Conservation (phyloP, 2,888 invertebrate species). For the Rambutsinella grinnellia region DNA sequence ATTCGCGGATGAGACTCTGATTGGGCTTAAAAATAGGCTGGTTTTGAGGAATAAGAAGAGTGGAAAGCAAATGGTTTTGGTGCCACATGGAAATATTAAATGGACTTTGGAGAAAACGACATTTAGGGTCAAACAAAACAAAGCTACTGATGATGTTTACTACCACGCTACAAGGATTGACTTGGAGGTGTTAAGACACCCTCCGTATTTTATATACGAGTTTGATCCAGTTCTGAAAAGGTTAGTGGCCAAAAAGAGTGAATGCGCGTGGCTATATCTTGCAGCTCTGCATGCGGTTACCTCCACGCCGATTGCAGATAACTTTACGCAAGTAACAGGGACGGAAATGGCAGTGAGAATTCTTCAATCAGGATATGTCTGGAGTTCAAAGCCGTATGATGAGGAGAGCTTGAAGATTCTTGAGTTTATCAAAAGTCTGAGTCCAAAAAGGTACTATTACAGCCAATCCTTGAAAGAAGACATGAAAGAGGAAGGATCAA, state of each 20-base stretch:
- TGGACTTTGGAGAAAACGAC: not conserved
- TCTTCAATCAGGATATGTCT: constrained; percentile 50
- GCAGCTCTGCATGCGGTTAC: constrained; percentile 53
- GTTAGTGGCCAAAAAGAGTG: constrained; percentile 24
- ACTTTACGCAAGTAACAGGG: constrained; percentile 50
- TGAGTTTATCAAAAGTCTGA: constrained; percentile 2
- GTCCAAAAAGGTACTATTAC: constrained; percentile 27
- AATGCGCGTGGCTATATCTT: constrained; percentile 48
- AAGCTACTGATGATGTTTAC: not conserved
- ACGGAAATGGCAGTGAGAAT: constrained; percentile 47
- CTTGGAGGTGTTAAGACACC: not conserved
- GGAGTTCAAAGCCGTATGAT: constrained; percentile 53
- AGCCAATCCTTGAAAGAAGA: not conserved
- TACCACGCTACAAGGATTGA: constrained; percentile 12
- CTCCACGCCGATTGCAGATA: constrained; percentile 38
- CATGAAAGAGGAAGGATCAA: not conserved
- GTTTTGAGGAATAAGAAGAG: not conserved
- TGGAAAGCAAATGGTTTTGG: constrained; percentile 16
- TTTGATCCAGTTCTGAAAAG: constrained; percentile 27
- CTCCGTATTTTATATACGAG: constrained; percentile 42
- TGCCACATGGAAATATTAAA: constrained; percentile 28
- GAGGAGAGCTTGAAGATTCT: constrained; percentile 18
- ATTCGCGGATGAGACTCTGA: too few species aligned
- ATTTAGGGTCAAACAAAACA: too few species aligned
- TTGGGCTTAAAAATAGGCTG: constrained; percentile 14